Evolutionary conservation across 64 coral and sea anemone genomes (phyloP).

Genomic region (Montipora capricornis): DNA sequence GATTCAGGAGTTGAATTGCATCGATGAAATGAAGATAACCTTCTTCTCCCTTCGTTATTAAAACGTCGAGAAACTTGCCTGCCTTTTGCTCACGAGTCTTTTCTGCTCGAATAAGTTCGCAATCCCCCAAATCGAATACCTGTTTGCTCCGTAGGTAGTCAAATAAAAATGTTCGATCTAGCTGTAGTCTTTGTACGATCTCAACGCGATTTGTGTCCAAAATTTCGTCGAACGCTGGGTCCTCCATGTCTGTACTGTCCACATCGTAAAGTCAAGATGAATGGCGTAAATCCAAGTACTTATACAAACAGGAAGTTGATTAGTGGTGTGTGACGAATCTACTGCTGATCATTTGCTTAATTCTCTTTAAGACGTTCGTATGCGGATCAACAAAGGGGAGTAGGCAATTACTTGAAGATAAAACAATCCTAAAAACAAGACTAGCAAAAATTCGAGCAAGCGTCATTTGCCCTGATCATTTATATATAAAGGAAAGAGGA

Average conservation of each 20-base stretch:
- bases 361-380: not conserved
- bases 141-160: conserved; percentile 94
- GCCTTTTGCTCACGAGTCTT: conserved; percentile 83
- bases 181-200: conserved; percentile 83
- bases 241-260: conserved; percentile 12
- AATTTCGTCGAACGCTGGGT: conserved; percentile 44
- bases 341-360: not conserved
- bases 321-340: not conserved
- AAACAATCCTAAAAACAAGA: too few relatives aligned
- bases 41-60: conserved; percentile 81
- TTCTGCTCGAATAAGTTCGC: conserved; percentile 79
- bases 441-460: too few relatives aligned
- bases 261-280: not conserved
- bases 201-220: conserved; percentile 93
- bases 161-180: conserved; percentile 93
- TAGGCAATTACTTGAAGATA: too few relatives aligned
- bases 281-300: not conserved
- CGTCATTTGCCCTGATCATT: too few relatives aligned
- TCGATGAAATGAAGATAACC: conserved; percentile 89
- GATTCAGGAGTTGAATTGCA: conserved; percentile 90
- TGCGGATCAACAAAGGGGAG: too few relatives aligned
- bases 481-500: too few relatives aligned
- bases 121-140: conserved; percentile 81
- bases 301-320: not conserved
- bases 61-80: conserved; percentile 91